These are phyloP conservation scores for Vicugna pacos DNA, from an alignment of 2,113 vertebrate species.

Conservation along the genomic window DNA sequence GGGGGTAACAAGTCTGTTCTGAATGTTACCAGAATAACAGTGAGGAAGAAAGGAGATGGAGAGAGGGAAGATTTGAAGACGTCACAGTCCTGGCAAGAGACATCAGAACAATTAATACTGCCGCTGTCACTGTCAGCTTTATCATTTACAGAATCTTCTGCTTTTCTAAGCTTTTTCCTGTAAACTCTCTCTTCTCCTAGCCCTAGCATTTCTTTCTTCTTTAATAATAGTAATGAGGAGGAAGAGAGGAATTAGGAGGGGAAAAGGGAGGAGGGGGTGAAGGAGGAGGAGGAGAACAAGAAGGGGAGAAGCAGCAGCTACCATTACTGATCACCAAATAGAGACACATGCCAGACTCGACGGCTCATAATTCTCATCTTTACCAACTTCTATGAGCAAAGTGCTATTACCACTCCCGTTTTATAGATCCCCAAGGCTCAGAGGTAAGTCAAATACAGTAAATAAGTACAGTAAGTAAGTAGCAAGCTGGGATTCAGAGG, in stretches of 20 bases:
- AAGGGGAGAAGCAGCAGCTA: background rate
- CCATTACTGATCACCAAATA: background rate
- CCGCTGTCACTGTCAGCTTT: background rate
- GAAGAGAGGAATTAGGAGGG: background rate
- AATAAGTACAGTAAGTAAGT: background rate
- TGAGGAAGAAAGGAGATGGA: background rate
- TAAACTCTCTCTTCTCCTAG: background rate
- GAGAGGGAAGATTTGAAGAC: background rate
- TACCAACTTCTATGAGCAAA: background rate
- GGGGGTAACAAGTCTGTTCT: background rate
- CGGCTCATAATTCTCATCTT: background rate
- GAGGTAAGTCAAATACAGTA: background rate
- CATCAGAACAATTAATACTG: background rate
- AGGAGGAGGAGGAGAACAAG: background rate
- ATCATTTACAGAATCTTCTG: background rate
- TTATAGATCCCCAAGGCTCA: background rate
- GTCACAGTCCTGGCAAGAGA: accelerated
- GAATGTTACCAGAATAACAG: background rate
- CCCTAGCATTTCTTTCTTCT: background rate
- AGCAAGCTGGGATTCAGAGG: background rate
- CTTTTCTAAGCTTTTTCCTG: background rate
- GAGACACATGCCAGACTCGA: background rate
- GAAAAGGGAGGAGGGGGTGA: background rate
- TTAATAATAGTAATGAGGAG: background rate
- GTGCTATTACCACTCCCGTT: background rate